Conservation (phyloP, 2,888 invertebrate species). For the Barypeithes pellucidus region DNA sequence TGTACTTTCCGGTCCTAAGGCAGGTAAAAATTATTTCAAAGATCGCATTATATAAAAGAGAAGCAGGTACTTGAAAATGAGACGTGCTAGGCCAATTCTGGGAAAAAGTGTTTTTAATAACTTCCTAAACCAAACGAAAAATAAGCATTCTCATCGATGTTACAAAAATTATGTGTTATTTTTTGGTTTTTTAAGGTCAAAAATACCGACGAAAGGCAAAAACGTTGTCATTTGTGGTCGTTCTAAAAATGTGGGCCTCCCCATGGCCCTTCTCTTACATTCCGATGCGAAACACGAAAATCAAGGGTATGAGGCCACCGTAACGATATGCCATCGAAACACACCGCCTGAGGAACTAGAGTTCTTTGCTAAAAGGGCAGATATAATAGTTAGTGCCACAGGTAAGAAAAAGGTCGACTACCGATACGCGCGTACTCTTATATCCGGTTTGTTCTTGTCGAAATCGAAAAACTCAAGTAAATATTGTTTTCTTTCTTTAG, state of each 20-base stretch:
- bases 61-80: too few relatives aligned
- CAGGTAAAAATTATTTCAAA: too few relatives aligned
- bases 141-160: too few relatives aligned
- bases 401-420: constrained; percentile 69
- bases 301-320: constrained; percentile 88
- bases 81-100: too few relatives aligned
- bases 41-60: too few relatives aligned
- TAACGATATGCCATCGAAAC: constrained; percentile 90
- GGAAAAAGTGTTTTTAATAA: too few relatives aligned
- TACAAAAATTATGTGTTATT: too few relatives aligned
- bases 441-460: too few relatives aligned
- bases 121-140: too few relatives aligned
- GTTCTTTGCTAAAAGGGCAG: constrained; percentile 81
- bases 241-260: constrained; percentile 94
- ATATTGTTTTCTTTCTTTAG: too few relatives aligned
- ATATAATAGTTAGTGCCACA: constrained; percentile 85
- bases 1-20: too few relatives aligned
- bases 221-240: constrained; percentile 92
- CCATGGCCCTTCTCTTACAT: constrained; percentile 88
- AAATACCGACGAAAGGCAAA: constrained; percentile 87
- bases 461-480: too few relatives aligned
- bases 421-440: neutral
- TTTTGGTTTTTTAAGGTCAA: constrained; percentile 65
- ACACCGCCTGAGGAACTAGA: constrained; percentile 86
- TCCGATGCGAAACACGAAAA: constrained; percentile 82